These are phyloP conservation scores for rabbit (Oryctolagus cuniculus) DNA, from an alignment of 2,113 vertebrate genomes.

Conservation along the genomic window mOryCun1.1 NC_091434.1:77587501-77588000, in stretches of 20 bases:
- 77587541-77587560: not conserved
- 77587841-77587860: too few species aligned
- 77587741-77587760: not conserved
- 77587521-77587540: not conserved
- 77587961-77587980: too few species aligned
- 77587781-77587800: not conserved
- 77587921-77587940: too few species aligned
- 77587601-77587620: not conserved
- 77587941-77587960: too few species aligned
- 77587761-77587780: not conserved
- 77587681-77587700: not conserved
- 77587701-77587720: not conserved
- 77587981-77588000: too few species aligned
- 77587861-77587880: too few species aligned
- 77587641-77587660: not conserved
- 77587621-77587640: not conserved
- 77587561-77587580: not conserved
- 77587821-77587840: too few species aligned
- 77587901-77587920: too few species aligned
- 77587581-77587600: not conserved
- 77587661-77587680: not conserved
- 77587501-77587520: not conserved
- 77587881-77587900: too few species aligned
- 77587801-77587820: too few species aligned
- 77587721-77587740: not conserved